Base-by-base conservation (phyloP, 2,113 vertebrate genomes). In the Lepisosteus osseus region DNA sequence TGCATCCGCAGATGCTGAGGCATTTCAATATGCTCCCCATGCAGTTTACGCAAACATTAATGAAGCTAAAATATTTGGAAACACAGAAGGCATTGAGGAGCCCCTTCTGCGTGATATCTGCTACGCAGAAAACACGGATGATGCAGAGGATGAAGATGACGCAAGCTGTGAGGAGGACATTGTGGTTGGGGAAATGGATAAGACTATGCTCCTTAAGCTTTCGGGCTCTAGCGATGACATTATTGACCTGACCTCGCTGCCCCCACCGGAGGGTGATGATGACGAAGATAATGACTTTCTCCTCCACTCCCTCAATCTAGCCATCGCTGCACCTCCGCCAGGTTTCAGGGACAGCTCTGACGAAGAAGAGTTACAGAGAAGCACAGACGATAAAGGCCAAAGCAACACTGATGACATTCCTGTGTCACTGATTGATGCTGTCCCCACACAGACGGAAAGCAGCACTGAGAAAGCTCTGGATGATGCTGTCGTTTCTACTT, bases 261-360 rank as follows among this genome's bases (percentile, higher is more conserved):
- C 97, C 68, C 97, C 95, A n/a, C 96, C 96, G 0, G 97, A 98
- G 88, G 95, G 95, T 2, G 93, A 95, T 66, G 93, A 96, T 6
- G 94, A 95, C 69, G 97, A 98, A 86, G 89, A 92, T 81, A 96
- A 93, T 68, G 96, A 98, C 77, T 94, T 96, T 65, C 89, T 99
- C n/a, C 88, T 99, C 79, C 94, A 97, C 76, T 97, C 97, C 9
- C 90, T 99, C 78, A 99, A 99, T 87, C 88, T 98, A 90, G 97
- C 97, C 78, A 98, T 99, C 40, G 97, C 97, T 55, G 97, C 97
- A 62, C 97, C 97, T 29, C 97, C 97, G 14, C 97, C 97, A 12
- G 97, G 97, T 76, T 99, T 99, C 86, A 93, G 97, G 87, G 97
- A 99, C 86, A 99, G 96, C 84, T 98, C 96, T 0, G 97, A 99